phyloP scores from a whole-genome alignment of 1,140 invertebrate genomes.

The Micrasema minimum region DNA sequence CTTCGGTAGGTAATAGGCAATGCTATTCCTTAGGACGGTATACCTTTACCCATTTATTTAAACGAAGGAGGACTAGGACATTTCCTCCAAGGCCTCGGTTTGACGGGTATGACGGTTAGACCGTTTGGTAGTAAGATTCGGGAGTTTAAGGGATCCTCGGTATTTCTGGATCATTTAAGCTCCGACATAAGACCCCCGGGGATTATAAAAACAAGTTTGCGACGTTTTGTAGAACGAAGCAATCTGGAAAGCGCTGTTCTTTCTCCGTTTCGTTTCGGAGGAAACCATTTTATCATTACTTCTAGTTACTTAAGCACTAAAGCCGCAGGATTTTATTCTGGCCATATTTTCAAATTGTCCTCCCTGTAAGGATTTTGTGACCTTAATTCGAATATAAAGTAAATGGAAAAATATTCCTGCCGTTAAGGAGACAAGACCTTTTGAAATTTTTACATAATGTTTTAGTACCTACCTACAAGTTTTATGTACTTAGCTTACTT shows the following conservation, averaged over 20 bases:
- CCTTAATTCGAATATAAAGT: constrained; percentile 31
- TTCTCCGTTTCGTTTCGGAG: constrained; percentile 43
- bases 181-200: constrained; percentile 48
- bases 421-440: background rate
- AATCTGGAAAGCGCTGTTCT: constrained; percentile 47
- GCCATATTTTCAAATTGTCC: constrained; percentile 32
- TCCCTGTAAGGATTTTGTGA: constrained; percentile 28
- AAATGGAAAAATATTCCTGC: constrained; percentile 12
- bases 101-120: constrained; percentile 9
- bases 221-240: constrained; percentile 53
- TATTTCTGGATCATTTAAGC: constrained; percentile 54
- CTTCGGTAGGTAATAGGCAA: constrained; percentile 37
- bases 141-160: constrained; percentile 52
- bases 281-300: constrained; percentile 32
- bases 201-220: constrained; percentile 54
- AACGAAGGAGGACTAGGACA: constrained; percentile 43
- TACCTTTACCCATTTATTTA: constrained; percentile 51
- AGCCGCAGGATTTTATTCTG: constrained; percentile 36
- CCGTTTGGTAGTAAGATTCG: constrained; percentile 37
- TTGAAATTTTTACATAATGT: no score
- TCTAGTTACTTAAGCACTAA: constrained; percentile 38
- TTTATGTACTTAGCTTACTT: background rate
- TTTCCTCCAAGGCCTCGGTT: constrained; percentile 37
- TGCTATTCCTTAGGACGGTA: constrained; percentile 45
- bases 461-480: background rate